Evolutionary conservation across 2,113 vertebrate species (phyloP), one percentile per base, ranked within the genome.

Genomic region (Labeo rohita): DNA sequence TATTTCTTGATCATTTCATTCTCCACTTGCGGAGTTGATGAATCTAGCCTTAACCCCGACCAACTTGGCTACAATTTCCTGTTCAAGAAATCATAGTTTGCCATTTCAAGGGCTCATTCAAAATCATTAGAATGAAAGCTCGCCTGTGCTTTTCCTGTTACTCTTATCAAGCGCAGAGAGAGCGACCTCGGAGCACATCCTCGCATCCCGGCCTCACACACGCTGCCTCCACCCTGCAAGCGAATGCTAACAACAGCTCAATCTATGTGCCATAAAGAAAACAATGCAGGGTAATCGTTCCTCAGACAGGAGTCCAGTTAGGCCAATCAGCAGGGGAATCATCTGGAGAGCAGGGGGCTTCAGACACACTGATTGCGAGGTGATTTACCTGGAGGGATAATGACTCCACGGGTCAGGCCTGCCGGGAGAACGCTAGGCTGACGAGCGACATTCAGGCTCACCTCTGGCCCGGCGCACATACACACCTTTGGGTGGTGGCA

Each of bases 301-400:
- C 93, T 91, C 90, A 94, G 93, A 94, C 92, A 94, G 93, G 93
- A 94, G 93, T 93, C 94, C 93, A 94, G 95, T 95, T 95, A 95
- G 93, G 77, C 91, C 94, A 94, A 95, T 95, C 95, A 95, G 94
- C 73, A 91, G 89, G 88, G 90, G 93, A 94, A 94, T 95, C 93
- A 94, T 94, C 93, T 93, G 91, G 87, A 90, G 92, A 93, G 93
- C 91, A 91, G 93, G 93, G 91, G 87, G 84, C 92, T 89, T 93
- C 93, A 91, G 91, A 89, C 89, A 90, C 91, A 92, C 92, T 95
- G 95, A 95, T 95, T 95, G 95, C 94, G 34, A 90, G 91, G 92
- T 94, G 94, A 95, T 94, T 95, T 94, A 91, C 92, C 92, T 91
- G 88, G 89, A 7, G 90, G 92, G 92, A 93, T 94, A 93, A 94